Base-by-base conservation (phyloP, 2,888 invertebrate species). In the Cremastobaeus sp. region DNA sequence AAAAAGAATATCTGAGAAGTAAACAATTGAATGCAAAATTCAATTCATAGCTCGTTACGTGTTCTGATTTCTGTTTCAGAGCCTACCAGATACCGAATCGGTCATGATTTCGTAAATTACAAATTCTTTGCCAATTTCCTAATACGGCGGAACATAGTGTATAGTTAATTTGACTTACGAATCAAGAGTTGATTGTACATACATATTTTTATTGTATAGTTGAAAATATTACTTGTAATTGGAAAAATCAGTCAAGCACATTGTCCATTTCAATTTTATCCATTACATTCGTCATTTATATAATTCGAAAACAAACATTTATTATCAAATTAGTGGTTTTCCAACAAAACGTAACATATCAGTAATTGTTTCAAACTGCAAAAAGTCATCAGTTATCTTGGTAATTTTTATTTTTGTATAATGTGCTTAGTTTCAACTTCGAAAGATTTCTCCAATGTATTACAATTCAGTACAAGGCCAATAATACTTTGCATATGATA, bases 11-110 rank as follows among this genome's bases (percentile, higher is more conserved):
- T 60, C 65, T 72, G 76, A 35, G 32, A 66, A 64, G 50, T 62
- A 35, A 35, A 14, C 11, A 54, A 17, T 25, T 8, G 39, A 55
- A 47, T 18, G 21, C 43, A 18, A 55, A 12, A 18, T 28, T 41
- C 41, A 12, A 37, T n/a, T 37, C 12, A 37, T 37, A 76, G 79
- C 76, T 80, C 81, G 84, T 85, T 82, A 84, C 84, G 85, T 85
- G 84, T 86, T 84, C 86, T 87, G 86, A 85, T 87, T 87, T 87
- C 86, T 87, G 87, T 87, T 87, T 85, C 87, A 87, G 87, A 87
- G 84, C 85, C 84, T 86, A 86, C 85, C 83, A 82, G 85, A 78
- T 68, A 83, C 81, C 82, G 79, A 84, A 82, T 84, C 82, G 84
- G 84, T 85, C 83, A 81, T 80, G 77, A 79, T 77, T 73, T 76